Evolutionary conservation across 35 echinoderm and acorn worm genomes (phyloP).

Genomic region (Heliocidaris tuberculata): DNA sequence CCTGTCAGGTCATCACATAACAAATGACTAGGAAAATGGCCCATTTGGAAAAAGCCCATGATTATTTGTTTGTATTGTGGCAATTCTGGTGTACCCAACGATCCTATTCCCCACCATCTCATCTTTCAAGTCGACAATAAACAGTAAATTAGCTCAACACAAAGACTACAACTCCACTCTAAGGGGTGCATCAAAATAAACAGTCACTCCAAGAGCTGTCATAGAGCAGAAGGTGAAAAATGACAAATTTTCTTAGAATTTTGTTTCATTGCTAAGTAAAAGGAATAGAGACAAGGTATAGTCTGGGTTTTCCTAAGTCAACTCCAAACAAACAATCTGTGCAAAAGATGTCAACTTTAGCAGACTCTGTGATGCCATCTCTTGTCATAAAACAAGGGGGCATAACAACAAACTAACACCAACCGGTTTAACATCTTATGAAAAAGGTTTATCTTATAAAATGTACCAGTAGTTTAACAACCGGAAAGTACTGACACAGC

Average conservation of each 20-base stretch:
- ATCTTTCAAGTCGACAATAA: not conserved
- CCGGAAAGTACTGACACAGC: not conserved
- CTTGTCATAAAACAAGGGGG: not conserved
- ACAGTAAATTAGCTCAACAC: conserved; percentile 10
- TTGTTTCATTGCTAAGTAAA: not conserved
- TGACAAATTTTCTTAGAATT: not conserved
- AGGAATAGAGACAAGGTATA: not conserved
- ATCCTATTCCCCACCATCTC: not conserved
- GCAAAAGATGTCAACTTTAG: not conserved
- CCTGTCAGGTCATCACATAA: not conserved
- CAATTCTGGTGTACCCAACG: not conserved
- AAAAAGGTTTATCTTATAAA: too few species aligned
- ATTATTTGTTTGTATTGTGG: not conserved
- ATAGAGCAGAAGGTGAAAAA: not conserved
- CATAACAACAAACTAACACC: not conserved
- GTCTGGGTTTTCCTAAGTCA: not conserved
- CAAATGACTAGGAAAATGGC: not conserved
- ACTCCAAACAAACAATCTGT: not conserved
- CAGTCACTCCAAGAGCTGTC: not conserved
- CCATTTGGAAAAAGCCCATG: not conserved
- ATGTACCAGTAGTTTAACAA: not conserved
- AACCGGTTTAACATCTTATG: not conserved
- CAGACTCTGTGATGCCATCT: not conserved
- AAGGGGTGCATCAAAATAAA: conserved; percentile 2
- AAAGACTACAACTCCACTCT: not conserved